Evolutionary conservation across 2,113 vertebrate species (phyloP).

Genomic region (Pteropus alecto): DNA sequence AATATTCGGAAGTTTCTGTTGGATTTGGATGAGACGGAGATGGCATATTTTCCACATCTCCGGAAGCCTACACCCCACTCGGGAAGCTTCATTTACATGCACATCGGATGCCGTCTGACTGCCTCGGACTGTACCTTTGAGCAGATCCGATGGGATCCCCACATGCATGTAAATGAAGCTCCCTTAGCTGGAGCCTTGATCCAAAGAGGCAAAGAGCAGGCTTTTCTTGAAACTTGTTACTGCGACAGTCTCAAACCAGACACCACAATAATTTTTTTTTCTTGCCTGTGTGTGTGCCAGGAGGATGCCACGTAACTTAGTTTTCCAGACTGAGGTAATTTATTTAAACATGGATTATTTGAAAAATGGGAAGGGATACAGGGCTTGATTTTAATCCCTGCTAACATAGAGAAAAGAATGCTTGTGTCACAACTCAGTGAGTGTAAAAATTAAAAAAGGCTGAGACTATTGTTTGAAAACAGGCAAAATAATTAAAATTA

Average conservation of each 20-base stretch:
- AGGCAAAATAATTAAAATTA: constrained; percentile 91
- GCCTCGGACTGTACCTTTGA: constrained; percentile 88
- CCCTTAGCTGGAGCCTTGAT: constrained; percentile 71
- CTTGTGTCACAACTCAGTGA: constrained; percentile 87
- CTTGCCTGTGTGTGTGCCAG: constrained; percentile 69
- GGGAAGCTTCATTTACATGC: constrained; percentile 87
- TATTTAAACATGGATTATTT: constrained; percentile 87
- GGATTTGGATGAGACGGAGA: constrained; percentile 81
- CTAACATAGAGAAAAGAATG: constrained; percentile 86
- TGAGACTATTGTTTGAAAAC: constrained; percentile 88
- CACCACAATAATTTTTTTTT: constrained; percentile 75
- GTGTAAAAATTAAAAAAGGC: constrained; percentile 88
- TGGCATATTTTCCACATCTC: constrained; percentile 82
- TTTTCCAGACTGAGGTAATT: constrained; percentile 84
- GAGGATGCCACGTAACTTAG: constrained; percentile 80
- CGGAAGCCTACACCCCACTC: constrained; percentile 81
- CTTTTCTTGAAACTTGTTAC: constrained; percentile 84
- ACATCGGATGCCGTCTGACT: constrained; percentile 84
- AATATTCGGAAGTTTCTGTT: constrained; percentile 80
- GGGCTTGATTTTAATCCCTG: constrained; percentile 86
- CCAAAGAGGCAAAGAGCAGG: constrained; percentile 82
- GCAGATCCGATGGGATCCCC: constrained; percentile 85
- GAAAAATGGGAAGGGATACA: constrained; percentile 83
- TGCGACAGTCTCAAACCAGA: constrained; percentile 80
- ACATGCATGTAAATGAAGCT: constrained; percentile 87